Percentiles rank a stretch among this genome's conserved stretches.
Evolutionary conservation across 2,797 vertebrate species (phyloP).

Genomic region (Garrulus glandarius): DNA sequence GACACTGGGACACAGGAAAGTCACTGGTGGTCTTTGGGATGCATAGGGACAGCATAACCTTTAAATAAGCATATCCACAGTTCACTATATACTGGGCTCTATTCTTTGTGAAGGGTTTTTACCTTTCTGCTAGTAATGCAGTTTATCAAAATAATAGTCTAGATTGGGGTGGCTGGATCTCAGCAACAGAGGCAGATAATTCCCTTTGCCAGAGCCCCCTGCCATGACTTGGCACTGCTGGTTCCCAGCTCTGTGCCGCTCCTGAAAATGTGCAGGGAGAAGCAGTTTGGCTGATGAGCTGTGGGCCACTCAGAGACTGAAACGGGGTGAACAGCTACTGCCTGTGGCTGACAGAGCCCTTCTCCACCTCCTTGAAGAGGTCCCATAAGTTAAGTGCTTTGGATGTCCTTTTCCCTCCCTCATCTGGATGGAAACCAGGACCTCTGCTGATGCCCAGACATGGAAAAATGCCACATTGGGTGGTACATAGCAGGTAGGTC

Average conservation of each 20-base stretch:
- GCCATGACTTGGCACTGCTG: not conserved
- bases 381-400: not conserved
- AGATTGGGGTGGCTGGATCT: not conserved
- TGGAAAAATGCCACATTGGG: not conserved
- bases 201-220: not conserved
- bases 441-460: not conserved
- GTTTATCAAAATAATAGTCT: not conserved
- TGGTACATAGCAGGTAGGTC: not conserved
- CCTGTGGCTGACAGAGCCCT: not conserved
- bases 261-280: not conserved
- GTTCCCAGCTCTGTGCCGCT: not conserved
- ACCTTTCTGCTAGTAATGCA: not conserved
- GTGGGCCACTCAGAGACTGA: not conserved
- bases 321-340: rapidly evolving
- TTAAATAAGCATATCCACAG: not conserved
- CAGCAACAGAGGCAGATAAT: not conserved
- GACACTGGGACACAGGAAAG: not conserved
- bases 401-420: not conserved
- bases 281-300: not conserved
- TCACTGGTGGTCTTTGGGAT: not conserved
- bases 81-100: not conserved
- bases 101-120: not conserved
- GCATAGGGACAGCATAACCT: not conserved
- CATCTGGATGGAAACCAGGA: not conserved
- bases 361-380: not conserved